phyloP scores from a whole-genome alignment of 1,140 invertebrate genomes.

The Neoseiulus cucumeris region DNA sequence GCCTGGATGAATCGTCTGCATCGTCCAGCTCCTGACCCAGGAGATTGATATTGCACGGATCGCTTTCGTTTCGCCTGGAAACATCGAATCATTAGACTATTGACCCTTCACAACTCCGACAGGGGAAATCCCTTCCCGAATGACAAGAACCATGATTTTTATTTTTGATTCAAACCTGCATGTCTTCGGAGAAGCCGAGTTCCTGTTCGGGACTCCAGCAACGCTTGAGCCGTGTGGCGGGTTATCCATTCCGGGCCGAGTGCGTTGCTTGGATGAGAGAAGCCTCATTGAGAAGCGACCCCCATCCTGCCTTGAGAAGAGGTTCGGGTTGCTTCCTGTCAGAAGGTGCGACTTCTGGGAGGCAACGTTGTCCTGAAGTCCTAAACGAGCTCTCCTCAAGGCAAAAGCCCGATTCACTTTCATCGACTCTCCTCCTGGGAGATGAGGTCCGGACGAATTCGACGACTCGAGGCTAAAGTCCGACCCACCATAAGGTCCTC shows the following conservation, averaged over 20 bases:
- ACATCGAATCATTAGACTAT: not conserved
- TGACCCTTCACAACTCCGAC: too few relatives aligned
- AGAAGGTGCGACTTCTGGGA: slow-evolving; percentile 13
- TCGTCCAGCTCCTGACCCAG: not conserved
- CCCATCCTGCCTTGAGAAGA: slow-evolving; percentile 32
- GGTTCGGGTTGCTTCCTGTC: slow-evolving; percentile 38
- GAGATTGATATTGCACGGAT: slow-evolving; percentile 4
- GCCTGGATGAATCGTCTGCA: not conserved
- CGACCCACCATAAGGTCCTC: slow-evolving; percentile 8
- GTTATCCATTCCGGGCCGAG: not conserved
- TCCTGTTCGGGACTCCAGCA: too few relatives aligned
- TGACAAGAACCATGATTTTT: too few relatives aligned
- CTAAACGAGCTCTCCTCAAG: slow-evolving; percentile 28
- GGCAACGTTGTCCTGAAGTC: slow-evolving; percentile 21
- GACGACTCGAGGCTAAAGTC: slow-evolving; percentile 12
- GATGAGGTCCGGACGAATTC: slow-evolving; percentile 12
- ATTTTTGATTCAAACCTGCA: too few relatives aligned
- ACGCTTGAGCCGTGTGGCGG: too few relatives aligned
- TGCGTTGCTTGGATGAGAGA: slow-evolving; percentile 10
- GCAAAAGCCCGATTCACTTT: slow-evolving; percentile 31
- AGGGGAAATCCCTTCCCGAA: too few relatives aligned
- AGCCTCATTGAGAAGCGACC: slow-evolving; percentile 19
- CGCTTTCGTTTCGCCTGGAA: slow-evolving; percentile 8
- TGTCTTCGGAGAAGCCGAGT: too few relatives aligned
- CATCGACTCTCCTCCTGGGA: slow-evolving; percentile 19